A percentile compares a stretch with the other conserved stretches of the same genome.
phyloP scores from a whole-genome alignment of 2,113 vertebrate species.

The Phalacrocorax aristotelis region DNA sequence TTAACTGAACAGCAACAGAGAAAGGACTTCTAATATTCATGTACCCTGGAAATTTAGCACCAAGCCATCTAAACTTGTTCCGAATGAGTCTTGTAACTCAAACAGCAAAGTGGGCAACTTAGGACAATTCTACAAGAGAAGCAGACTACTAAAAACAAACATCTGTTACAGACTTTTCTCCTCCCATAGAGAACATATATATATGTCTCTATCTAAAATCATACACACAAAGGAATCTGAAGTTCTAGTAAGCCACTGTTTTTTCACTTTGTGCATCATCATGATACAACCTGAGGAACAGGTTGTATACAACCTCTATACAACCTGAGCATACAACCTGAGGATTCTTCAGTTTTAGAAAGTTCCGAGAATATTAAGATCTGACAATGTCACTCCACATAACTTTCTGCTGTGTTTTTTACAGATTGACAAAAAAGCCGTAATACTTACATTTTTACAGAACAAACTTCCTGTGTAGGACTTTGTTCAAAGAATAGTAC shows the following conservation, averaged over 20 bases:
- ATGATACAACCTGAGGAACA: neutral
- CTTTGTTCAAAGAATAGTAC: neutral
- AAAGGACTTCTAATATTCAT: neutral
- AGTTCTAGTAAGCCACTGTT: neutral
- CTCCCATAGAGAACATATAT: neutral
- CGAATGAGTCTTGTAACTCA: neutral
- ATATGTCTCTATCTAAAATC: neutral
- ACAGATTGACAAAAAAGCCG: neutral
- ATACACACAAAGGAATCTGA: neutral
- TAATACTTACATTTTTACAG: neutral
- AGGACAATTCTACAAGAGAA: neutral
- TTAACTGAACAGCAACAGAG: neutral
- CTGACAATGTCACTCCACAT: neutral
- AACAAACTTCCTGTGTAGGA: neutral
- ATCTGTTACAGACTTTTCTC: neutral
- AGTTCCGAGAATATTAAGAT: neutral
- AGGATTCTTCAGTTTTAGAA: neutral
- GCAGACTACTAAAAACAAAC: neutral
- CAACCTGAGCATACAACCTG: too few relatives aligned
- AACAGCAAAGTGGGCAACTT: neutral
- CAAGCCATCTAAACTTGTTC: neutral
- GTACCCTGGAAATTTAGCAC: neutral
- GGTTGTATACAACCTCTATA: too few relatives aligned
- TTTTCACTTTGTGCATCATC: neutral
- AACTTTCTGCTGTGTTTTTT: neutral